Conservation (phyloP, 2,888 invertebrate species). For the Autographa pulchrina region DNA sequence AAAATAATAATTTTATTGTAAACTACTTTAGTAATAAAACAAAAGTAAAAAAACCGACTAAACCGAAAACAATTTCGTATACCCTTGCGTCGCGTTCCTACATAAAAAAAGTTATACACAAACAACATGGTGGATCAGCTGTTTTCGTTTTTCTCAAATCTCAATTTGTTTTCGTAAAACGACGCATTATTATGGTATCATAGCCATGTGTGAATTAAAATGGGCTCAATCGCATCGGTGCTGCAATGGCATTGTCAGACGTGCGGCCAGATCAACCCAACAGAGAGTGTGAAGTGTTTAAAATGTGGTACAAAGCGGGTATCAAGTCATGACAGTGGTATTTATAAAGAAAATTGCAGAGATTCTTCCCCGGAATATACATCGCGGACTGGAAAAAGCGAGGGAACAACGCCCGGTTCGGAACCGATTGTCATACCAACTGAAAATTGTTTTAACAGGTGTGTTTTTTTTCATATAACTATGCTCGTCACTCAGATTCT, state of each 20-base stretch:
- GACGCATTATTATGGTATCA: constrained; percentile 85
- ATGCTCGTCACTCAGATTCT: constrained; percentile 75
- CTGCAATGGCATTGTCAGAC: constrained; percentile 97
- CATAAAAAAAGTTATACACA: constrained; percentile 84
- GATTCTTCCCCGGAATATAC: constrained; percentile 84
- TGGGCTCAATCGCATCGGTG: constrained; percentile 98
- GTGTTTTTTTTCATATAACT: constrained; percentile 70
- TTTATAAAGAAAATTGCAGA: constrained; percentile 78
- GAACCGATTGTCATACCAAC: constrained; percentile 83
- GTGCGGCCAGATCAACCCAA: constrained; percentile 96
- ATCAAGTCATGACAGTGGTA: constrained; percentile 88
- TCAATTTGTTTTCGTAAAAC: constrained; percentile 84
- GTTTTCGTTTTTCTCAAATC: constrained; percentile 85
- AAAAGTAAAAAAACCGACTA: constrained; percentile 39
- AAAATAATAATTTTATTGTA: neutral
- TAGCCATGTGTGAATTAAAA: constrained; percentile 90
- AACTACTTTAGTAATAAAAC: neutral
- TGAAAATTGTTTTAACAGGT: constrained; percentile 84
- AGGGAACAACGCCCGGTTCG: constrained; percentile 83
- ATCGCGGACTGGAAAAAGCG: constrained; percentile 82
- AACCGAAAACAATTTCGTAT: constrained; percentile 37
- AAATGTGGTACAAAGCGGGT: constrained; percentile 93
- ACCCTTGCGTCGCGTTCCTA: constrained; percentile 43
- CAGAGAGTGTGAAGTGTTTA: constrained; percentile 95
- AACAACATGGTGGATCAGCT: constrained; percentile 91